A percentile compares a stretch with the other conserved stretches of the same genome.
Conservation (phyloP, 2,113 vertebrate species). For the Eudyptes chrysolophus region DNA sequence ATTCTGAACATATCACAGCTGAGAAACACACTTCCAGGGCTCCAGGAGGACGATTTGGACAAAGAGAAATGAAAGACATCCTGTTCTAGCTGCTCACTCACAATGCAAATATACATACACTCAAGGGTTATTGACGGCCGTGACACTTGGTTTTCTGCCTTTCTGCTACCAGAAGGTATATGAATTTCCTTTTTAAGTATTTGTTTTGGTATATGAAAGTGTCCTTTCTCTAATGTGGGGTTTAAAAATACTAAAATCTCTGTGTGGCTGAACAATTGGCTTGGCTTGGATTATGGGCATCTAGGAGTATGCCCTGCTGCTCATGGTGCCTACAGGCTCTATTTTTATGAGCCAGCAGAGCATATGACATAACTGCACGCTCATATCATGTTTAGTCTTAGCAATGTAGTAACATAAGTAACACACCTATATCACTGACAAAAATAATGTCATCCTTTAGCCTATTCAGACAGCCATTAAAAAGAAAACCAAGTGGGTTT, state of each 20-base stretch:
- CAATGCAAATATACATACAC: neutral
- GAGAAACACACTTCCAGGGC: neutral
- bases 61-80: neutral
- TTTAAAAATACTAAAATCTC: neutral
- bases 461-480: neutral
- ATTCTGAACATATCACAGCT: conserved; percentile 39
- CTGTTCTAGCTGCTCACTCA: neutral
- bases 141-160: neutral
- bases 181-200: neutral
- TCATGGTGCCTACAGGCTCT: neutral
- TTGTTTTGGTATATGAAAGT: neutral
- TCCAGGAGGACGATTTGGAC: neutral
- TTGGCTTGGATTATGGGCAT: neutral
- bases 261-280: neutral
- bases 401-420: neutral
- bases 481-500: neutral
- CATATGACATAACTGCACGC: neutral
- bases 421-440: neutral
- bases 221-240: neutral
- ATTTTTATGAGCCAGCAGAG: neutral
- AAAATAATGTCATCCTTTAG: neutral
- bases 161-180: neutral
- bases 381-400: neutral
- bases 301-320: neutral
- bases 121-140: neutral